phyloP scores from a whole-genome alignment of 2,888 invertebrate species.

The Onthophagus sagittarius region DNA sequence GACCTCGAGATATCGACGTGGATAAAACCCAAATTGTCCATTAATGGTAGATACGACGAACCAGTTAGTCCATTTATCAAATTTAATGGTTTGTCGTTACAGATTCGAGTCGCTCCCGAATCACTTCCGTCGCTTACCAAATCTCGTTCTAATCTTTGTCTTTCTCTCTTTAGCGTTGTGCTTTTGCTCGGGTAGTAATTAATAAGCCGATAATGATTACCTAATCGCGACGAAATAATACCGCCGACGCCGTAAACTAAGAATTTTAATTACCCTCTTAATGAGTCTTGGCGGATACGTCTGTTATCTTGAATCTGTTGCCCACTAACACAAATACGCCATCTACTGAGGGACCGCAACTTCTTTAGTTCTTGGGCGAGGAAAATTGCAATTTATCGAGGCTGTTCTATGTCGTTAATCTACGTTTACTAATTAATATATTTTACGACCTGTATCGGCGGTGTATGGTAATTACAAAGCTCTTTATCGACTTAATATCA shows the following conservation, averaged over 20 bases:
- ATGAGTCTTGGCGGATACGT: slow-evolving; percentile 7
- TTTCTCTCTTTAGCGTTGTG: not conserved
- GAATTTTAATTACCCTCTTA: slow-evolving; percentile 9
- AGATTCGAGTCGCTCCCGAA: slow-evolving; percentile 11
- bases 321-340: slow-evolving; percentile 2
- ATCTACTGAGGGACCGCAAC: not conserved
- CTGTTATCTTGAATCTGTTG: slow-evolving; percentile 3
- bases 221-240: not conserved
- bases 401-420: slow-evolving; percentile 8
- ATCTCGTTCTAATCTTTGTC: not conserved
- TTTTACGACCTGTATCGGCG: not conserved
- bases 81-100: slow-evolving; percentile 13
- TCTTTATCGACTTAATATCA: not conserved
- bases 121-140: slow-evolving; percentile 4
- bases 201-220: slow-evolving; percentile 9
- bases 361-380: not conserved
- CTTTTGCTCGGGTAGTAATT: not conserved
- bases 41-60: slow-evolving; percentile 8
- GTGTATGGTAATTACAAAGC: not conserved
- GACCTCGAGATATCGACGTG: slow-evolving; percentile 1
- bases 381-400: slow-evolving; percentile 15
- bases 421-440: slow-evolving; percentile 12
- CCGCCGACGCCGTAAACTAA: slow-evolving; percentile 7
- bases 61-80: slow-evolving; percentile 3
- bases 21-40: slow-evolving; percentile 6